Percentiles rank a stretch among this genome's conserved stretches.
Evolutionary conservation across 2,888 invertebrate species (phyloP).

Genomic region (Anorthoa munda): DNA sequence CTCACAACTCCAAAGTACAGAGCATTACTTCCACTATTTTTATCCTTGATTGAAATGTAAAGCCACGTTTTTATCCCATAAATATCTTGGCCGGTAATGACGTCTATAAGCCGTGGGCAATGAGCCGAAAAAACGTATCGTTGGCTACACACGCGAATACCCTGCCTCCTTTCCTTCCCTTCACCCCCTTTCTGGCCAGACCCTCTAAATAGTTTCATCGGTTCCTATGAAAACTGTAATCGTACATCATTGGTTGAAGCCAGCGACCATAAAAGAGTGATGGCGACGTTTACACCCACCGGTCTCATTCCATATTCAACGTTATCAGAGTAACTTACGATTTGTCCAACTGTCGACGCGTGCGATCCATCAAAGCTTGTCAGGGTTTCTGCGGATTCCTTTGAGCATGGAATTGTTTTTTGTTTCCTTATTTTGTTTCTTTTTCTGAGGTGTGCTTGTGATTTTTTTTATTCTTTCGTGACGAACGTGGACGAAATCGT

Average conservation of each 20-base stretch:
- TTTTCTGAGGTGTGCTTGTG: neutral
- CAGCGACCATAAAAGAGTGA: slow-evolving; percentile 75
- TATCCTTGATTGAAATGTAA: slow-evolving; percentile 85
- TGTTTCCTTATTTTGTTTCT: slow-evolving; percentile 20
- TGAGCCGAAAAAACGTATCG: slow-evolving; percentile 86
- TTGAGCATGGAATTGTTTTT: slow-evolving; percentile 58
- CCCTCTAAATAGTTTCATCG: slow-evolving; percentile 78
- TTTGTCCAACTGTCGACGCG: slow-evolving; percentile 62
- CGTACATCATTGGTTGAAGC: slow-evolving; percentile 77
- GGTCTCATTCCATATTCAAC: slow-evolving; percentile 77
- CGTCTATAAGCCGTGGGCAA: slow-evolving; percentile 85
- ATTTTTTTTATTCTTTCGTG: neutral
- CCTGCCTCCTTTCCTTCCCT: slow-evolving; percentile 24
- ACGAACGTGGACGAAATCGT: neutral
- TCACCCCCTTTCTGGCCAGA: slow-evolving; percentile 45
- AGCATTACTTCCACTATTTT: slow-evolving; percentile 72
- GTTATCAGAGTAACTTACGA: slow-evolving; percentile 77
- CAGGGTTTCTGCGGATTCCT: slow-evolving; percentile 50
- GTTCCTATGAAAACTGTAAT: slow-evolving; percentile 82
- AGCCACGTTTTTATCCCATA: slow-evolving; percentile 81
- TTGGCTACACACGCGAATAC: slow-evolving; percentile 77
- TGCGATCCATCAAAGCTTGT: slow-evolving; percentile 65
- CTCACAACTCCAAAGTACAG: slow-evolving; percentile 60
- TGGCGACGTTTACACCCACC: slow-evolving; percentile 71
- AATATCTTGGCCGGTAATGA: slow-evolving; percentile 87